These are phyloP conservation scores for Microplitis mediator DNA, from an alignment of 1,140 invertebrate species.

Conservation along the genomic window DNA sequence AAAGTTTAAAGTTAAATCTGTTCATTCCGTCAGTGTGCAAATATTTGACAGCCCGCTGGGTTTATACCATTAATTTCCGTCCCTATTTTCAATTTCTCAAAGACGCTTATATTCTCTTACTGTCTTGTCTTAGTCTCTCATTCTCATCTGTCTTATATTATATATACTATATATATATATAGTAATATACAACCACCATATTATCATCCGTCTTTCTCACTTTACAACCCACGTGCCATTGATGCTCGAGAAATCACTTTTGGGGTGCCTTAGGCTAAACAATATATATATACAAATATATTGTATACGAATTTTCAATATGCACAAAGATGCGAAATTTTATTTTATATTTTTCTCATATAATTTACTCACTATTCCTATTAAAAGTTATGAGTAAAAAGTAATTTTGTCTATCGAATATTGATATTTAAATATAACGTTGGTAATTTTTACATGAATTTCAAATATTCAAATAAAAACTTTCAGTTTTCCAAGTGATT, in stretches of 20 bases:
- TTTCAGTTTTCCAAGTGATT: no score
- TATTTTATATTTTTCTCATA: no score
- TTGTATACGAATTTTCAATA: neutral
- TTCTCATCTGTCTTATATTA: neutral
- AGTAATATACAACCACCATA: no score
- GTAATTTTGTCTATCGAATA: no score
- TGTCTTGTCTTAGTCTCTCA: neutral
- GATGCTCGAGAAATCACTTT: neutral
- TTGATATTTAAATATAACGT: no score
- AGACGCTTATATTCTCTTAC: neutral
- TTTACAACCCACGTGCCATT: neutral
- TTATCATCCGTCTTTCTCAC: no score
- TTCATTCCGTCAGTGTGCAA: constrained; percentile 32
- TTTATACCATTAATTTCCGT: constrained; percentile 41
- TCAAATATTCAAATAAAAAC: no score
- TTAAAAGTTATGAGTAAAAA: no score
- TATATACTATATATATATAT: neutral
- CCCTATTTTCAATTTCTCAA: constrained; percentile 42
- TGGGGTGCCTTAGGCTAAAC: neutral
- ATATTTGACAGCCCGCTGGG: constrained; percentile 38
- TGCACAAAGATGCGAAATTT: neutral
- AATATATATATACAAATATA: neutral
- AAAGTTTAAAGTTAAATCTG: neutral
- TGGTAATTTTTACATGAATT: no score
- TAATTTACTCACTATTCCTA: no score